These are phyloP conservation scores for Pterobdella sp. DNA, from an alignment of 2,888 invertebrate genomes.

Conservation along the genomic window DNA sequence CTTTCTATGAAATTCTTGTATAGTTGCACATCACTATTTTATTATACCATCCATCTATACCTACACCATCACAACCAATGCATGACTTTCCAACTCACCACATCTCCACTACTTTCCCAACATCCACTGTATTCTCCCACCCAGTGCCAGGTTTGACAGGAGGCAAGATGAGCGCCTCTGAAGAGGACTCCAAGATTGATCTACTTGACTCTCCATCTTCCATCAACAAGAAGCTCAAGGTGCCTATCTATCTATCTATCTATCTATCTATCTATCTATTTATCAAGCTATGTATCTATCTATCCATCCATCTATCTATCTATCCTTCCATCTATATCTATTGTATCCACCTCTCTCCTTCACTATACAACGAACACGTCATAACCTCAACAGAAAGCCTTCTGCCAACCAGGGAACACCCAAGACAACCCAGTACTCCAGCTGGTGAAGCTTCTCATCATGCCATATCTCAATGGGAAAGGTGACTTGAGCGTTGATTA, in stretches of 20 bases:
- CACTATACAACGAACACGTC: background rate
- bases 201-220: constrained; percentile 68
- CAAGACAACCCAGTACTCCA: constrained; percentile 87
- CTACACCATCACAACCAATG: background rate
- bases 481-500: too few species aligned
- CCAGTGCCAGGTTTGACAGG: constrained; percentile 52
- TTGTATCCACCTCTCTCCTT: too few species aligned
- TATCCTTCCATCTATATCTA: too few species aligned
- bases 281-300: too few species aligned
- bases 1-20: background rate
- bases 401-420: constrained; percentile 68
- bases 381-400: constrained; percentile 46
- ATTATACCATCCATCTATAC: background rate
- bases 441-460: constrained; percentile 86
- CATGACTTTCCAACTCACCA: background rate
- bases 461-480: constrained; percentile 55
- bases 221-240: constrained; percentile 80
- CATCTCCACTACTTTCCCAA: background rate
- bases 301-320: too few species aligned
- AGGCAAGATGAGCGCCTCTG: constrained; percentile 83
- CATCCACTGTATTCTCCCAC: too few species aligned
- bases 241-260: background rate
- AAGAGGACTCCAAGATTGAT: constrained; percentile 97
- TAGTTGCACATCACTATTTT: background rate
- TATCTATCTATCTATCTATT: too few species aligned